Base-by-base conservation (phyloP, 2,113 vertebrate species). In the Zosterops hypoxanthus region DNA sequence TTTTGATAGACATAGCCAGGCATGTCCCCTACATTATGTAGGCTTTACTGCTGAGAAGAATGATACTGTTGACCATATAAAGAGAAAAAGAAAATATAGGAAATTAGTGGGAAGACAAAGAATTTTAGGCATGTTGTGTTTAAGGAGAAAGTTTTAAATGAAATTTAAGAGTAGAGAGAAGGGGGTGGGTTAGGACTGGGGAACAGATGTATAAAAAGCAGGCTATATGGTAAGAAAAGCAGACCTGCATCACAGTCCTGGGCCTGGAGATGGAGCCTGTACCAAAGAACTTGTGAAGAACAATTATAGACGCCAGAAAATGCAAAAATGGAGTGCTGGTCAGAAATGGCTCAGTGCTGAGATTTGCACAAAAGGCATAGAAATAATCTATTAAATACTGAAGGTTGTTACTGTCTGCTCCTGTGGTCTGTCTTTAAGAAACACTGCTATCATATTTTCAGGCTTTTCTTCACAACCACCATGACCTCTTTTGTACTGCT, bases 341-440 rank as follows among this genome's bases (percentile, higher is more conserved):
- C 46, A 14, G 49, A 64, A 3, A 8, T 4, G 9, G 31, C n/a
- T n/a, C 60, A 42, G 26, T 0, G 0, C 64, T 77, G 33, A 59
- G 39, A 84, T 82, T 75, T 82, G 26, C 50, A 55, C n/a, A 52
- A 64, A 73, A 61, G 26, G 5, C 23, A 10, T 34, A 12, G 6
- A 87, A 64, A 60, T 52, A 70, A 59, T 49, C 7, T 66, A 2
- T 66, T 70, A 66, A 88, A 66, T 39, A 49, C 8, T 8, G 1
- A 20, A 33, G 9, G 20, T 49, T 59, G 17, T 70, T 88, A 33
- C 4, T 60, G 21, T 82, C 41, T 83, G 10, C 34, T 75, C 64
- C 60, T 86, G 1, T 44, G 21, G 39, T 42, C 52, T 68, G 6
- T 29, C 23, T 80, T 78, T 59, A 60, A 42, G 50, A 57, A 91